Evolutionary conservation across 2,888 invertebrate genomes (phyloP).

Genomic region (Drosophila subquinaria): DNA sequence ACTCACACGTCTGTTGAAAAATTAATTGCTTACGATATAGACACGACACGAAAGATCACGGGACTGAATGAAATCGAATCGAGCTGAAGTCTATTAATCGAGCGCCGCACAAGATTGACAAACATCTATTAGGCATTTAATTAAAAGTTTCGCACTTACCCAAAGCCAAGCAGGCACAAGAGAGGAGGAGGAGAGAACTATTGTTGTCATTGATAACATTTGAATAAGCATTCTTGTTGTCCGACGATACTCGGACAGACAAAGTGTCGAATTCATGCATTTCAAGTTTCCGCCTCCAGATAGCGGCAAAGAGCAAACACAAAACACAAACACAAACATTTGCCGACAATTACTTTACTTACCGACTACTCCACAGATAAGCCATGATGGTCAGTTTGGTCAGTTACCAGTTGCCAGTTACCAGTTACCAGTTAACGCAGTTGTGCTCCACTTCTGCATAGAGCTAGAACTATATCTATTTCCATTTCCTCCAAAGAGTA

Average conservation of each 20-base stretch:
- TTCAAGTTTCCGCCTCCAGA: conserved; percentile 75
- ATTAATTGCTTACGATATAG: conserved; percentile 69
- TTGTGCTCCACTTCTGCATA: conserved; percentile 34
- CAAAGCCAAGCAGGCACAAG: neutral
- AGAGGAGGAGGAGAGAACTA: conserved; percentile 3
- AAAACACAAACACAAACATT: conserved; percentile 70
- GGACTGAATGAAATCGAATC: conserved; percentile 50
- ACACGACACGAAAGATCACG: conserved; percentile 74
- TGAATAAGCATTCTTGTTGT: conserved; percentile 60
- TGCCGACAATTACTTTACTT: conserved; percentile 82
- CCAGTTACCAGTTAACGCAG: too few relatives aligned
- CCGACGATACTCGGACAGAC: conserved; percentile 53
- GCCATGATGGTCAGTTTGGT: conserved; percentile 33
- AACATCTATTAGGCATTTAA: conserved; percentile 79
- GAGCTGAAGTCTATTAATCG: conserved; percentile 65
- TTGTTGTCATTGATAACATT: conserved; percentile 67
- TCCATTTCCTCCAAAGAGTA: neutral
- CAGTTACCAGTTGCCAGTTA: neutral
- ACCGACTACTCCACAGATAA: conserved; percentile 43
- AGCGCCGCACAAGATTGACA: conserved; percentile 61
- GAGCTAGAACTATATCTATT: conserved; percentile 31
- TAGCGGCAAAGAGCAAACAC: conserved; percentile 62
- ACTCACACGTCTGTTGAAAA: conserved; percentile 30
- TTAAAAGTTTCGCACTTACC: conserved; percentile 76
- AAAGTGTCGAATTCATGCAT: conserved; percentile 71